Evolutionary conservation across 2,797 vertebrate species (phyloP), one percentile per base, ranked within the genome.

Genomic region (Otolemur crassicaudatus): DNA sequence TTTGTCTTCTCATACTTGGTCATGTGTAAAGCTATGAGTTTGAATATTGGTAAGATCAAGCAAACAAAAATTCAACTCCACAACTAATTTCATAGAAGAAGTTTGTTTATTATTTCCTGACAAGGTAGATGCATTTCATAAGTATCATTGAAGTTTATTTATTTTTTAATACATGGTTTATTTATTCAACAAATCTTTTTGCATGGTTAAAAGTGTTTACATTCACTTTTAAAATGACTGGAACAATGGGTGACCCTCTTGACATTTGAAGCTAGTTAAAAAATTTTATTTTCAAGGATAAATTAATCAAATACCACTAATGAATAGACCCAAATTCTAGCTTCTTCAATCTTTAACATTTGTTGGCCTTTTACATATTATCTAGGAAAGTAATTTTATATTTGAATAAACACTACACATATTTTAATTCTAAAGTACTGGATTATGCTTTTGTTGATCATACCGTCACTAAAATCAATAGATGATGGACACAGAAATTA

Each of bases 101-200:
- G 40, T 80, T 91, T 75, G 40, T 83, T 58, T 76, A 58, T 83
- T 92, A 94, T 85, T 72, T 87, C 40, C 37, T 69, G 40, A 83
- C 34, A 61, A 29, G 3, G 12, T 69, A 17, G 2, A 61, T 58
- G 63, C 31, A 25, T 69, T 83, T n/a, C n/a, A 31, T 27, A 82
- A n/a, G 16, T 53, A 60, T 69, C 69, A 76, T 67, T 67, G 46
- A 46, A 87, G 86, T 49, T 11, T 91, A 43, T 94, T 53, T 29
- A n/a, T 75, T n/a, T 65, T 67, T 70, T 7, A 85, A n/a, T 27
- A 43, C 16, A 65, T 29, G 14, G 29, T 75, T 87, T 86, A 46
- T 81, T 65, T 73, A 58, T 81, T 43, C 2, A 53, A 49, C 63
- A 87, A n/a, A 16, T 3, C 8, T 90, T 90, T 80, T 53, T 61